Evolutionary conservation across 2,113 vertebrate species (phyloP).

Genomic region (Sapajus apella): DNA sequence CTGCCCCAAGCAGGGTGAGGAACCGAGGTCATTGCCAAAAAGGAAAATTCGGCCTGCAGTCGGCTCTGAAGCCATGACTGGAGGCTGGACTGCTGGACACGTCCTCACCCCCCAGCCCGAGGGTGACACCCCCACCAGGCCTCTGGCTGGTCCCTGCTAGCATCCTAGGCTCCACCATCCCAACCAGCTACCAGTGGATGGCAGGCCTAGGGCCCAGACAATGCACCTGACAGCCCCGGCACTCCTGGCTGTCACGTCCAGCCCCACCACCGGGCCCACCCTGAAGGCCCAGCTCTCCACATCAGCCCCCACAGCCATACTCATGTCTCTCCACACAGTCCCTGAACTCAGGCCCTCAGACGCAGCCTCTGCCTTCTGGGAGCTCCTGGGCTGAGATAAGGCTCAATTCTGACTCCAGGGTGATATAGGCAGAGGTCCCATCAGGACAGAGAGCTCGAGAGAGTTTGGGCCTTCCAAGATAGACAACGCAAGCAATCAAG

Average conservation of each 20-base stretch:
- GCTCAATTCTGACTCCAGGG: neutral
- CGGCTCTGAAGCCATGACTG: neutral
- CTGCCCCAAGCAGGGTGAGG: neutral
- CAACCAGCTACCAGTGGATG: neutral
- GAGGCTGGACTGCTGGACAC: neutral
- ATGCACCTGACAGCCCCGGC: neutral
- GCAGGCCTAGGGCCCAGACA: neutral
- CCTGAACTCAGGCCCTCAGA: neutral
- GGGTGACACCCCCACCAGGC: neutral
- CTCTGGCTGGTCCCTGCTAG: neutral
- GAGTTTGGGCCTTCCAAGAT: neutral
- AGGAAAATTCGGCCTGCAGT: neutral
- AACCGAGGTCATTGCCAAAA: neutral
- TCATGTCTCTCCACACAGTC: neutral
- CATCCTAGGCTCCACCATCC: neutral
- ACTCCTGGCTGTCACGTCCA: neutral
- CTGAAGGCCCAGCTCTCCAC: neutral
- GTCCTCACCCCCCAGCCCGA: neutral
- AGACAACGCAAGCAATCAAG: neutral
- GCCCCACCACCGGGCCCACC: neutral
- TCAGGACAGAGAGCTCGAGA: neutral
- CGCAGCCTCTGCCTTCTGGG: neutral
- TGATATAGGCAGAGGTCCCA: neutral
- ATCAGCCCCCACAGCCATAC: too few species aligned
- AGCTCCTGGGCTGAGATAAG: neutral